Conservation (phyloP, 2,797 vertebrate genomes). For the Sebastes dallii region DNA sequence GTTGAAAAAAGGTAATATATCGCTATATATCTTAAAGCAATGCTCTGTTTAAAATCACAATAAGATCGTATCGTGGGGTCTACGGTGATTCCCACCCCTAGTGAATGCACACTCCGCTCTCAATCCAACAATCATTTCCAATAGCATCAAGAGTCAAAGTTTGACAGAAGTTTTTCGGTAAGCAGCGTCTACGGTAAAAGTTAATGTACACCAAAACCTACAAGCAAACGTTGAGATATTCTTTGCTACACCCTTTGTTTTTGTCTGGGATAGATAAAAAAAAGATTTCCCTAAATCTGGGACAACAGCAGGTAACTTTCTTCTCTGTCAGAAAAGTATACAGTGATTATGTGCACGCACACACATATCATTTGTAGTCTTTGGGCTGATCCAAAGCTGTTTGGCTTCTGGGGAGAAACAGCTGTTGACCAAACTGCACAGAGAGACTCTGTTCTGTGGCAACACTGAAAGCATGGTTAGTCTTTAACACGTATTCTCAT, state of each 20-base stretch:
- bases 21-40: too few relatives aligned
- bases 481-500: slow-evolving; percentile 33
- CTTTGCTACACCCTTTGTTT: neutral
- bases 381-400: slow-evolving; percentile 55
- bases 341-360: slow-evolving; percentile 13
- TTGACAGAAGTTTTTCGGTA: too few relatives aligned
- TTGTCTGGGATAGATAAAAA: neutral
- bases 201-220: neutral
- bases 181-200: neutral
- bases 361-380: slow-evolving; percentile 32
- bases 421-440: slow-evolving; percentile 65
- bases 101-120: neutral
- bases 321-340: slow-evolving; percentile 15
- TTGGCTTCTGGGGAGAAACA: slow-evolving; percentile 58
- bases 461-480: slow-evolving; percentile 48
- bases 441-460: slow-evolving; percentile 51
- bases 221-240: neutral
- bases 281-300: slow-evolving; percentile 23
- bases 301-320: slow-evolving; percentile 33
- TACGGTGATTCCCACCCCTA: too few relatives aligned
- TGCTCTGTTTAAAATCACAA: too few relatives aligned
- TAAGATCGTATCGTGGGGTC: too few relatives aligned
- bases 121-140: neutral
- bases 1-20: too few relatives aligned
- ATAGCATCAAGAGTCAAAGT: neutral